Conservation (phyloP, 2,797 vertebrate species). For the Monodelphis domestica region DNA sequence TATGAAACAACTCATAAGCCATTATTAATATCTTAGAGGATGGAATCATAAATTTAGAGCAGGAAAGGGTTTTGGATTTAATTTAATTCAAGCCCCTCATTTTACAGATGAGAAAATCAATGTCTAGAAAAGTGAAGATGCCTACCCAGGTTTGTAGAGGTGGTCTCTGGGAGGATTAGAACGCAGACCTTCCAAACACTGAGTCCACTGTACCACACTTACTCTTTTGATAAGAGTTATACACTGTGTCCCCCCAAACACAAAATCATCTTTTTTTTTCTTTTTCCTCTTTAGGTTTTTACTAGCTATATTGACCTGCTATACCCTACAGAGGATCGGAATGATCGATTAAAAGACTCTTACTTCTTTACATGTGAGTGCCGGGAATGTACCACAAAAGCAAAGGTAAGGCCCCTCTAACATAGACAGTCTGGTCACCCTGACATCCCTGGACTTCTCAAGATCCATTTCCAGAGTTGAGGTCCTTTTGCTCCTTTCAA, state of each 20-base stretch:
- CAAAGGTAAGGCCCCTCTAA: constrained; percentile 85
- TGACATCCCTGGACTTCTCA: rapidly evolving
- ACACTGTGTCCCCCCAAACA: not conserved
- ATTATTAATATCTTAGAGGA: not conserved
- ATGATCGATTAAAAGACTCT: constrained; percentile 90
- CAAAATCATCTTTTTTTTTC: constrained; percentile 13
- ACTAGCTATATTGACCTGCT: constrained; percentile 98
- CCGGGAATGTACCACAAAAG: constrained; percentile 90
- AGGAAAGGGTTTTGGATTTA: not conserved
- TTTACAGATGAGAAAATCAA: not conserved
- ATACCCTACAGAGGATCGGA: constrained; percentile 95
- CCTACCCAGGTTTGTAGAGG: not conserved
- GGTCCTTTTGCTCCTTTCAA: not conserved
- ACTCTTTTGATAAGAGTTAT: not conserved
- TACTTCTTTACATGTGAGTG: constrained; percentile 97
- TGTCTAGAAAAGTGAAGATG: not conserved
- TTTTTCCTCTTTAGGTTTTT: constrained; percentile 87
- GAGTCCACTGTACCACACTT: not conserved
- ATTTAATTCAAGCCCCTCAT: not conserved
- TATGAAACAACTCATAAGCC: not conserved
- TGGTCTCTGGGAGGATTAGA: not conserved
- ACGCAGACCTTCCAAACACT: not conserved
- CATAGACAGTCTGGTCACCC: not conserved
- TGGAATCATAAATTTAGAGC: not conserved
- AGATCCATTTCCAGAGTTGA: not conserved